A percentile compares a stretch with the other conserved stretches of the same genome.
Evolutionary conservation across 2,888 invertebrate genomes (phyloP).

Genomic region (Ormyrus nitidulus): DNA sequence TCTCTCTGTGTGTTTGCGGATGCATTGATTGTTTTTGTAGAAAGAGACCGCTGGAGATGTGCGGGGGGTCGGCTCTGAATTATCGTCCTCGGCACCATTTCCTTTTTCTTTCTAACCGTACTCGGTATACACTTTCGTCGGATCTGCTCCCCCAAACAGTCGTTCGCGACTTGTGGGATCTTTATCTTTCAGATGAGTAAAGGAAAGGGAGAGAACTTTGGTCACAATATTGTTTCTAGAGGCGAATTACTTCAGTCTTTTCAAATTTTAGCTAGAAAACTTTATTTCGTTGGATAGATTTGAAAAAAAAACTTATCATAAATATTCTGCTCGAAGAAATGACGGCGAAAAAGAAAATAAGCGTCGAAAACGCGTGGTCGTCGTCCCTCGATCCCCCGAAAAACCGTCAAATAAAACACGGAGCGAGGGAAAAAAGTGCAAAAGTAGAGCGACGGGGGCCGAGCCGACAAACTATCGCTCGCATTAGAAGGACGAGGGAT

Average conservation of each 20-base stretch:
- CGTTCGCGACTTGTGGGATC: slow-evolving; percentile 33
- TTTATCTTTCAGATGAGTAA: slow-evolving; percentile 43
- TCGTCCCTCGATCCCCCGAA: no score
- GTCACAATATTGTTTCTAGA: no score
- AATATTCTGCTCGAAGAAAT: no score
- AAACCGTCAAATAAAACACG: not conserved
- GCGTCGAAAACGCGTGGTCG: no score
- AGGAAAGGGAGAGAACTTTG: not conserved
- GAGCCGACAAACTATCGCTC: slow-evolving; percentile 35
- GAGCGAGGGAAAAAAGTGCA: slow-evolving; percentile 15
- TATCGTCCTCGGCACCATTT: slow-evolving; percentile 44
- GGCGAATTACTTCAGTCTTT: no score
- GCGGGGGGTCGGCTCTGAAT: slow-evolving; percentile 7
- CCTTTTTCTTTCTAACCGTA: slow-evolving; percentile 32
- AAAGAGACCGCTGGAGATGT: no score
- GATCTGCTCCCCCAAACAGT: slow-evolving; percentile 6
- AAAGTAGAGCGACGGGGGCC: slow-evolving; percentile 41
- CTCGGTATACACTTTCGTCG: slow-evolving; percentile 18
- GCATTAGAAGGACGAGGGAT: not conserved
- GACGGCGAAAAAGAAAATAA: no score
- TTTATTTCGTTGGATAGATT: no score
- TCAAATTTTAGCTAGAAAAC: no score
- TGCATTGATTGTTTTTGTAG: no score
- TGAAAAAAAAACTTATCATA: no score
- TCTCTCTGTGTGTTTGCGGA: no score